A percentile compares a stretch with the other conserved stretches of the same genome.
These are phyloP conservation scores for Yponomeuta evonymella DNA, from an alignment of 2,888 invertebrate species.

Conservation along the genomic window DNA sequence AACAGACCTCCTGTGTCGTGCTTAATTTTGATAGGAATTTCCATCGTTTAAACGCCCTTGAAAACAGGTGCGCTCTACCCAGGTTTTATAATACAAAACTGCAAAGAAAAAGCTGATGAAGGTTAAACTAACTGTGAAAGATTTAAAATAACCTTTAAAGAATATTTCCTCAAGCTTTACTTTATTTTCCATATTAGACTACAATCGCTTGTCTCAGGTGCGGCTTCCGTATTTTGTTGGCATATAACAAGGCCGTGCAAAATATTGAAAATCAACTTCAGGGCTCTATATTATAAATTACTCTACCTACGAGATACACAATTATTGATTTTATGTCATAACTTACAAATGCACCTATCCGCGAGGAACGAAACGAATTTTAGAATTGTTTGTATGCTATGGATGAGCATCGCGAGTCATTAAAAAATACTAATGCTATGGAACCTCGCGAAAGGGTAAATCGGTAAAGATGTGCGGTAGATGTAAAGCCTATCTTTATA, in stretches of 20 bases:
- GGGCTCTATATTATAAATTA: too few species aligned
- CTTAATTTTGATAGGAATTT: not conserved
- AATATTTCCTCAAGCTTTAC: not conserved
- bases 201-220: slow-evolving; percentile 1
- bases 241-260: not conserved
- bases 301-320: too few species aligned
- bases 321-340: too few species aligned
- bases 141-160: not conserved
- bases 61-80: not conserved
- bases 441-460: too few species aligned
- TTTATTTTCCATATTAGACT: not conserved
- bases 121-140: not conserved
- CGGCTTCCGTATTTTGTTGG: slow-evolving; percentile 1
- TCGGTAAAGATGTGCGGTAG: too few species aligned
- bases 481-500: too few species aligned
- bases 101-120: not conserved
- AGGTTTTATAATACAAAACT: not conserved
- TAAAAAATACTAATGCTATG: too few species aligned
- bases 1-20: not conserved
- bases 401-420: too few species aligned
- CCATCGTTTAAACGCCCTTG: not conserved
- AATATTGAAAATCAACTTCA: slow-evolving; percentile 5
- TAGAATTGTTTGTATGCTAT: too few species aligned
- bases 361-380: too few species aligned
- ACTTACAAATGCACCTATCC: too few species aligned